Evolutionary conservation across 1,140 invertebrate species (phyloP).

Genomic region (Orchestia grillus): DNA sequence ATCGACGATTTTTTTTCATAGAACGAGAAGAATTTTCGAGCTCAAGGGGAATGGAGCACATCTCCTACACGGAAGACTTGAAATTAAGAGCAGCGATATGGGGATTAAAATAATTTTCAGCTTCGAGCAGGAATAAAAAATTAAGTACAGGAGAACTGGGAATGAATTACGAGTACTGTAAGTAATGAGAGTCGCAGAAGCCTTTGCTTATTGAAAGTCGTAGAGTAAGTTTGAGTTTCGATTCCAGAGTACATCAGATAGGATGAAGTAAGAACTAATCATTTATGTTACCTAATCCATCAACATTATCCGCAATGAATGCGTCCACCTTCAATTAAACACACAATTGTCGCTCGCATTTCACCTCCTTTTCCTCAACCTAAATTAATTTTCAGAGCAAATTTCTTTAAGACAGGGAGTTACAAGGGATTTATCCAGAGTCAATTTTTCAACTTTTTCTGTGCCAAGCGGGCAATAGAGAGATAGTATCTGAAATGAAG

Average conservation of each 20-base stretch:
- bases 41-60: neutral
- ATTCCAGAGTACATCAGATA: neutral
- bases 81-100: no score
- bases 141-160: neutral
- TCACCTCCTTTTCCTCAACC: neutral
- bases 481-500: no score
- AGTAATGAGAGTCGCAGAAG: neutral
- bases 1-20: neutral
- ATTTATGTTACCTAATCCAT: neutral
- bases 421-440: no score
- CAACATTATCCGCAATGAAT: neutral
- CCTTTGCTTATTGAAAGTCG: neutral
- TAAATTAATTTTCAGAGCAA: neutral
- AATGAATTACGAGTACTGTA: neutral
- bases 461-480: no score
- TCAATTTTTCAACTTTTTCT: no score
- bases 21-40: neutral
- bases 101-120: no score
- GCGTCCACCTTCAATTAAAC: neutral
- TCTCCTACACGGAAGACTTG: no score
- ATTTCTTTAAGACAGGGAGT: no score
- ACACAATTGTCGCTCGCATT: neutral
- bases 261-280: neutral
- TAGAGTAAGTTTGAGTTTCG: neutral
- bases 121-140: neutral